A percentile compares a stretch with the other conserved stretches of the same genome.
These are phyloP conservation scores for Mus spicilegus DNA, from an alignment of 2,113 vertebrate genomes.

Conservation along the genomic window DNA sequence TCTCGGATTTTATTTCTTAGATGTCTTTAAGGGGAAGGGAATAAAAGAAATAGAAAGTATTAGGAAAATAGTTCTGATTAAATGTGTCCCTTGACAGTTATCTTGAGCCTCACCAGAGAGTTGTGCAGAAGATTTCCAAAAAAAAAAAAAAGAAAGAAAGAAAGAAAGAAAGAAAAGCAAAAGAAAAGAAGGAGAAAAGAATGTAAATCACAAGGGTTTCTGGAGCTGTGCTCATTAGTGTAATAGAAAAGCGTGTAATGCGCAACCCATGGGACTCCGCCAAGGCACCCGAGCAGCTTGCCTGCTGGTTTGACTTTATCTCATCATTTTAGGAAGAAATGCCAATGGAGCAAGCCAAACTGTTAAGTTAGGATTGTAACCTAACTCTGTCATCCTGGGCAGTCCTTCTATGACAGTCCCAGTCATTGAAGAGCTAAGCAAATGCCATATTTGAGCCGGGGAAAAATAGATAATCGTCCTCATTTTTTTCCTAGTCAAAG, in stretches of 20 bases:
- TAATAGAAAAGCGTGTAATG: not conserved
- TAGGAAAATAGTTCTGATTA: not conserved
- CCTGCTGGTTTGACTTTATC: not conserved
- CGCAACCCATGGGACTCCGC: not conserved
- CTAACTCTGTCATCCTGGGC: not conserved
- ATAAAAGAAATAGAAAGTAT: not conserved
- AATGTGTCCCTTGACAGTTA: not conserved
- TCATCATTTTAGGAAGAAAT: constrained; percentile 11
- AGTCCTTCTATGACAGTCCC: not conserved
- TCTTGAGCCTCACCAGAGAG: constrained; percentile 7
- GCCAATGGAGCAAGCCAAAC: not conserved
- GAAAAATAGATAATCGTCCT: not conserved
- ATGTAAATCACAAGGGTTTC: constrained; percentile 26
- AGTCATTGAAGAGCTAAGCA: not conserved
- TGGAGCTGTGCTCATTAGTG: not conserved
- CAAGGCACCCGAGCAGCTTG: not conserved
- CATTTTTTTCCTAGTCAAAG: not conserved
- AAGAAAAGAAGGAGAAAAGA: not conserved
- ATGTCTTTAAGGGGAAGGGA: constrained; percentile 14
- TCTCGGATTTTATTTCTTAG: constrained; percentile 24
- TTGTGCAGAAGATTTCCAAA: constrained; percentile 42
- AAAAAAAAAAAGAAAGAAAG: not conserved
- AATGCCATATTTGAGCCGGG: not conserved
- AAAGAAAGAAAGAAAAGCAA: not conserved
- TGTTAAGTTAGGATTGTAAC: constrained; percentile 36